Evolutionary conservation across 2,797 vertebrate species (phyloP), one percentile per base, ranked within the genome.

Genomic region (Xenopus petersii): DNA sequence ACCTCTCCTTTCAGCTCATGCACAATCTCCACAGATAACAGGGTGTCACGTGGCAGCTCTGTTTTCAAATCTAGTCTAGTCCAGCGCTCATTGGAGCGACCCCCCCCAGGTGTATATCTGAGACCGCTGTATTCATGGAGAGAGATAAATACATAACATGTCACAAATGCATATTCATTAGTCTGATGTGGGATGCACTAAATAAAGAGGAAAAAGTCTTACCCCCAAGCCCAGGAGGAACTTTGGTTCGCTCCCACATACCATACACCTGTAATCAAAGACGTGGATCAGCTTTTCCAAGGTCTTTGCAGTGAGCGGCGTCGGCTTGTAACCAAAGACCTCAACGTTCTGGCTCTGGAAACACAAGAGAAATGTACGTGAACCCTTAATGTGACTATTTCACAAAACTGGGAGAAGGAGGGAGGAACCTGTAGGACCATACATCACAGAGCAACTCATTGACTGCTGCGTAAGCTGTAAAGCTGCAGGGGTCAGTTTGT

Each of bases 1-100:
- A 98, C 98, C 97, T 99, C 98, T 82, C 98, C 97, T 87, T 98
- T 99, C 80, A 99, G 92, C 82, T 99, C 98, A 82, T 98, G 93
- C 75, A 99, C 93, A 17, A 99, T 96, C 87, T 99, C 98, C 84
- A 96, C 97, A 24, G 94, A 96, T 0, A 99, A 92, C 75, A 99
- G 91, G 0, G 96, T 98, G 69, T 99, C 98, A 82, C 98, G 92
- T 46, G 98, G 98, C 67, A 99, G 89, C 89, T 99, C 98, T 6
- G 96, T 93, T 87, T 98, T 98, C 83, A 98, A 92, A 82, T 99
- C 97, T 84, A 98, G 89, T 82, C 98, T 99, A 84, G 81, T 95
- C 98, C 98, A 99, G 70, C 96, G 95, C 64, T 95, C 83, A 16
- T 96, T 93, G 70, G 91, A 89, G 76, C 93, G 95, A n/a, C 96